Base-by-base conservation (phyloP, 2,113 vertebrate genomes). In the Aramus guarauna region DNA sequence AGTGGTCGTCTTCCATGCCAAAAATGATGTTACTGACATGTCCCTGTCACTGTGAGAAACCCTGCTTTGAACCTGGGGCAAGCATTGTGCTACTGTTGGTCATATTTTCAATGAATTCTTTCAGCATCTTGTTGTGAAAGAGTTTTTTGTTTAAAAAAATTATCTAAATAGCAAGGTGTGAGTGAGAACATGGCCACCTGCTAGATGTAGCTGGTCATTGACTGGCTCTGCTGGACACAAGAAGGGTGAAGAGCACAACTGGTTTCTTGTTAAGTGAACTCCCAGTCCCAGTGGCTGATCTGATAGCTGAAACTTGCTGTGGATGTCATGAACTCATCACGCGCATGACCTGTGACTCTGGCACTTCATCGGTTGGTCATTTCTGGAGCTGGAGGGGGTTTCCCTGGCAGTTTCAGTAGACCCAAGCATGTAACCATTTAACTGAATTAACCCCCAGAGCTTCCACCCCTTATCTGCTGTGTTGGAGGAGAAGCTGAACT, bases 371-470 rank as follows among this genome's bases (percentile, higher is more conserved):
- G 16, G 71, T 48, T 14, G 43, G 43, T 43, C 30, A 5, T 26
- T 43, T 60, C 53, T 58, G 60, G 45, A 78, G 66, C 50, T 55
- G 32, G 29, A 75, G 16, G 11, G 10, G 22, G 2, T 50, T n/a
- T 48, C 47, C 10, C 32, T 47, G 53, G 24, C 27, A 6, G 18
- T 15, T 72, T 34, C 24, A n/a, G 69, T 27, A 79, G n/a, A 18
- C 4, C 20, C n/a, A 4, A 34, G 22, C n/a, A 23, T 0, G 0
- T 63, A 53, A 59, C 23, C 15, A 13, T 7, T 34, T 1, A 22
- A 24, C 19, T 41, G 41, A 66, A 47, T 67, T 23, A 30, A 62
- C 7, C 34, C 37, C 10, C 18, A 15, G 36, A 79, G 14, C 2
- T 59, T 20, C 27, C 82, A 90, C 43, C 45, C 63, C 47, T 39